These are phyloP conservation scores for Sciurus niger DNA, from an alignment of 2,113 vertebrate species.

Conservation along the genomic window DNA sequence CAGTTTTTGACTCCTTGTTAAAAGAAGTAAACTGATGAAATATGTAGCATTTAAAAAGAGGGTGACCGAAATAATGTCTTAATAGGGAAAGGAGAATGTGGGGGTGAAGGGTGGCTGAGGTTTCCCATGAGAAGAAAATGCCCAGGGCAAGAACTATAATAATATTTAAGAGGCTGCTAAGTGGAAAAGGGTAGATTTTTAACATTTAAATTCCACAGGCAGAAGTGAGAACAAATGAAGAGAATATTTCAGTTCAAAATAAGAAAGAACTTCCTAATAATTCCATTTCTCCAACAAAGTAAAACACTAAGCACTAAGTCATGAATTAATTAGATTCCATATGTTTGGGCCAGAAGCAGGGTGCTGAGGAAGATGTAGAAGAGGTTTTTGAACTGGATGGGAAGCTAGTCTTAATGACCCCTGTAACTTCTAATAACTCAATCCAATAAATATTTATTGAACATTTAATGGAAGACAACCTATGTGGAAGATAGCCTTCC, in stretches of 20 bases:
- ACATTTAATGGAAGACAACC: neutral
- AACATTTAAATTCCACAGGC: neutral
- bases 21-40: neutral
- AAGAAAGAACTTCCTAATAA: neutral
- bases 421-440: neutral
- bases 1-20: neutral
- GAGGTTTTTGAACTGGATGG: neutral
- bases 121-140: neutral
- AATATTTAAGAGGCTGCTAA: neutral
- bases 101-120: accelerated
- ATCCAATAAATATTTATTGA: neutral
- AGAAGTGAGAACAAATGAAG: neutral
- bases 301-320: neutral
- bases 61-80: neutral
- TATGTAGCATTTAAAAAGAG: neutral
- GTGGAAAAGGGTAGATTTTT: neutral
- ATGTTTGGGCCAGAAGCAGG: neutral
- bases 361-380: neutral
- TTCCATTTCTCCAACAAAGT: slow-evolving; percentile 3
- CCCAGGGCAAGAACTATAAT: neutral
- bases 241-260: neutral
- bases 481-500: neutral
- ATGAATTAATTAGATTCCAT: neutral
- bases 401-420: neutral
- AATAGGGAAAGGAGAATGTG: neutral